Base-by-base conservation (phyloP, 2,113 vertebrate species). In the Sciurus niger region DNA sequence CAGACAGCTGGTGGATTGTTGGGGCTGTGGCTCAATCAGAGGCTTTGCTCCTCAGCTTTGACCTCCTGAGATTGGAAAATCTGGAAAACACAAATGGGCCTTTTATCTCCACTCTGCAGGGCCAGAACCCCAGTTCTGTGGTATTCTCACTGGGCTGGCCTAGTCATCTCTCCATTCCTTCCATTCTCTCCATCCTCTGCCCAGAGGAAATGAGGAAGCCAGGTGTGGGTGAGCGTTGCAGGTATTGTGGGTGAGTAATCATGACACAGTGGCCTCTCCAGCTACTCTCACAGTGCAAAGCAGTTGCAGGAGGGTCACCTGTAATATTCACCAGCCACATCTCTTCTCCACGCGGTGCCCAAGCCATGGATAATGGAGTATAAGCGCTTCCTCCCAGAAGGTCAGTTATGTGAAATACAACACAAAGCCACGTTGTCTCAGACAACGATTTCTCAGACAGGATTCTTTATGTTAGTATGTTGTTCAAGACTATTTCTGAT, bases 401-500 rank as follows among this genome's bases (percentile, higher is more conserved):
- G 68, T 74, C 40, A 40, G 40, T 40, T 40, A 40, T 4, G 40
- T 40, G 74, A 63, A 8, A 58, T 73, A 32, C 12, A 95, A 8
- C 58, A 60, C 30, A 30, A 53, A 68, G 10, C 46, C 40, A 28
- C 53, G 0, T 28, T 11, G 55, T 25, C 53, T 87, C 86, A 10
- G 76, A 53, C 40, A 86, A 37, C 37, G 37, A 37, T 37, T 37
- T 25, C 53, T 87, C 86, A 10, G 76, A 53, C 40, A 86, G 43
- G 77, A n/a, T 25, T 18, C 34, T 46, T 93, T 46, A 43, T 12
- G 11, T 78, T n/a, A 30, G 8, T 0, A 10, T 67, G 40, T 25
- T 80, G 51, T 60, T 93, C 74, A 30, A n/a, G 63, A 40, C 12
- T 14, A 43, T 82, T 91, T 93, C 73, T 92, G 74, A 76, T 58